phyloP scores from a whole-genome alignment of 2,888 invertebrate genomes.

The Erynnis tages region DNA sequence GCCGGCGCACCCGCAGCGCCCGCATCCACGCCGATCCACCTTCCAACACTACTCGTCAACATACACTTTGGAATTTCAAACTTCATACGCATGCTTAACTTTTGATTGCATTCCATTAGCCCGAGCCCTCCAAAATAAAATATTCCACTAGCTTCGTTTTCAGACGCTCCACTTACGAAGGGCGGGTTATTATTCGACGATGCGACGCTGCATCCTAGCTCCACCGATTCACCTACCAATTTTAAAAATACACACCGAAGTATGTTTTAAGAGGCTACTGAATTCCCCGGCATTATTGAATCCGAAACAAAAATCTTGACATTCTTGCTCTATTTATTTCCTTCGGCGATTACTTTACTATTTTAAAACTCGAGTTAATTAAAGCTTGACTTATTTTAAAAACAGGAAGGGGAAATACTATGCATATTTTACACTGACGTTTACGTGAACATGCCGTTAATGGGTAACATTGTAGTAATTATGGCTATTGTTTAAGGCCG shows the following conservation, averaged over 20 bases:
- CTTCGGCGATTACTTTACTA: conserved; percentile 61
- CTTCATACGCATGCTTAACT: conserved; percentile 52
- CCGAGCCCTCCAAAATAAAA: conserved; percentile 44
- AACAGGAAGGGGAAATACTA: conserved; percentile 69
- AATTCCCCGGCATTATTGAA: conserved; percentile 27
- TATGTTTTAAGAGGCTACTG: conserved; percentile 20
- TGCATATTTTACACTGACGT: conserved; percentile 57
- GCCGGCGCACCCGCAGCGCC: conserved; percentile 33
- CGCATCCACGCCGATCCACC: conserved; percentile 31
- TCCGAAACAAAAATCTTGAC: conserved; percentile 52
- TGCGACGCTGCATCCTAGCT: neutral
- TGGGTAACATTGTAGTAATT: conserved; percentile 32
- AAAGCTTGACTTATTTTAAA: conserved; percentile 67
- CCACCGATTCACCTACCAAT: conserved; percentile 4
- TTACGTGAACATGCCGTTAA: conserved; percentile 40
- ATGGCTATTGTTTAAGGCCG: conserved; percentile 9
- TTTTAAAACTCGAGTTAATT: conserved; percentile 66
- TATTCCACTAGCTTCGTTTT: conserved; percentile 34
- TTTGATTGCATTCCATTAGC: conserved; percentile 57
- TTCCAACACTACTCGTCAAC: conserved; percentile 51
- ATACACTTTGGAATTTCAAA: conserved; percentile 57
- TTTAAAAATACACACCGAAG: conserved; percentile 18
- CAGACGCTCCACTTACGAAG: conserved; percentile 11
- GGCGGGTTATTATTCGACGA: neutral
- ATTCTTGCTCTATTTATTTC: conserved; percentile 69